Base-by-base conservation (phyloP, 2,113 vertebrate genomes). In the Cettia cetti region DNA sequence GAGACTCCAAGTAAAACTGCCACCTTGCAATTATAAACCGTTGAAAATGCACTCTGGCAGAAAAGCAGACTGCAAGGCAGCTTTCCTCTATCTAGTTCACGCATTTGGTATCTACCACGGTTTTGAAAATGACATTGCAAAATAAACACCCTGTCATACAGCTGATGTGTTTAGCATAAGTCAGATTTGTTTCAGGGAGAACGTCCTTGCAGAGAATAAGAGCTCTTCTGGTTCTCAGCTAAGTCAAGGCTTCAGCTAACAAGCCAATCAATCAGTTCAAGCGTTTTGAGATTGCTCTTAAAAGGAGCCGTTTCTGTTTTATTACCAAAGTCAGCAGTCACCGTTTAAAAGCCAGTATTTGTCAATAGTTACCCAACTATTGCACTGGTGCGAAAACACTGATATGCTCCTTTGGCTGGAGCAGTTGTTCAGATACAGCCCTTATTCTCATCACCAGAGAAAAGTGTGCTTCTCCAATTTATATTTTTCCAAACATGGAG, bases 351-450 rank as follows among this genome's bases (percentile, higher is more conserved):
- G 94, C 79, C 90, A 93, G 90, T 68, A 92, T 74, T 79, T 91
- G 84, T 88, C 93, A 91, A 70, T 23, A 95, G 90, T 91, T 92
- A 94, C 26, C 64, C 85, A 94, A 82, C 87, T 70, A 66, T 0
- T 35, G 68, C 13, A 59, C 33, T 81, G 54, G 70, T 90, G 82
- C 81, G 85, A 97, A 91, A 94, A 90, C 60, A 83, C 42, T 59
- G 81, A 70, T 56, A 77, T 17, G 26, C 71, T 95, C 33, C 60
- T 68, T 83, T 26, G 56, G 45, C 52, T 74, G 57, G 42, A 82
- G 57, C 71, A 95, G 94, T 66, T 92, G 78, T 79, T 96, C 90
- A 93, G 63, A 90, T 4, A 56, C 59, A 83, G 89, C 50, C 76
- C 31, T 74, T 66, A 63, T 35, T 53, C 60, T 61, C n/a, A 47